These are phyloP conservation scores for Enteromius unitaeniatus DNA, from an alignment of 2,797 vertebrate genomes.

Conservation along the genomic window DNA sequence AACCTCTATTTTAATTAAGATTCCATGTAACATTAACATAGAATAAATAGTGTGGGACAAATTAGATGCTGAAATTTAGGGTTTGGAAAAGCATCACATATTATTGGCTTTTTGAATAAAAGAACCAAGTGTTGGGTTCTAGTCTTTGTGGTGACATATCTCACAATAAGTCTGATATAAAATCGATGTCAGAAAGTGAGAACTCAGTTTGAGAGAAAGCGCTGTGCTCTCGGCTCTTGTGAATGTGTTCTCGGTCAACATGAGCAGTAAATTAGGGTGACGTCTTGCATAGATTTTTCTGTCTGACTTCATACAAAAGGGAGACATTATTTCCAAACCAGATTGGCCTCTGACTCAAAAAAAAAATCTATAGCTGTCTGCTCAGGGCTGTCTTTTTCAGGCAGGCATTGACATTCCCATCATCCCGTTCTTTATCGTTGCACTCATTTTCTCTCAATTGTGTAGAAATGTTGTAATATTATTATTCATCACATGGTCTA, in stretches of 20 bases:
- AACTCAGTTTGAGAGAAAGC: conserved; percentile 60
- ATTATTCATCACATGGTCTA: conserved; percentile 18
- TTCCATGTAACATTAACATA: background rate
- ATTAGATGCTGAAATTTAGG: background rate
- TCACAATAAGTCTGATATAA: conserved; percentile 59
- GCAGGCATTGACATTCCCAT: conserved; percentile 62
- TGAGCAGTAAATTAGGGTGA: conserved; percentile 69
- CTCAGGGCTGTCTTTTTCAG: conserved; percentile 50
- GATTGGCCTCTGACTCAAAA: conserved; percentile 61
- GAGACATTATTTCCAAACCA: conserved; percentile 60
- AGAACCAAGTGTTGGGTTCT: background rate
- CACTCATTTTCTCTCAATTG: conserved; percentile 18
- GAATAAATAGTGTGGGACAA: background rate
- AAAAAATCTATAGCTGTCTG: conserved; percentile 66
- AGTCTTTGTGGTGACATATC: background rate
- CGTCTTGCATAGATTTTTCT: conserved; percentile 56
- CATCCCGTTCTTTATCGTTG: conserved; percentile 59
- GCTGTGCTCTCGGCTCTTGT: conserved; percentile 67
- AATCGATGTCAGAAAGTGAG: conserved; percentile 60
- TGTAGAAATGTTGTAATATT: conserved; percentile 11
- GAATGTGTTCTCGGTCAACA: conserved; percentile 65
- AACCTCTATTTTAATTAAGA: background rate
- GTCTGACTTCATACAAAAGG: conserved; percentile 57
- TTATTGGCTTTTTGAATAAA: background rate
- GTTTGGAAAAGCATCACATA: background rate